Evolutionary conservation across 2,888 invertebrate genomes (phyloP), one percentile per base, ranked within the genome.

Genomic region (Archips xylosteana): DNA sequence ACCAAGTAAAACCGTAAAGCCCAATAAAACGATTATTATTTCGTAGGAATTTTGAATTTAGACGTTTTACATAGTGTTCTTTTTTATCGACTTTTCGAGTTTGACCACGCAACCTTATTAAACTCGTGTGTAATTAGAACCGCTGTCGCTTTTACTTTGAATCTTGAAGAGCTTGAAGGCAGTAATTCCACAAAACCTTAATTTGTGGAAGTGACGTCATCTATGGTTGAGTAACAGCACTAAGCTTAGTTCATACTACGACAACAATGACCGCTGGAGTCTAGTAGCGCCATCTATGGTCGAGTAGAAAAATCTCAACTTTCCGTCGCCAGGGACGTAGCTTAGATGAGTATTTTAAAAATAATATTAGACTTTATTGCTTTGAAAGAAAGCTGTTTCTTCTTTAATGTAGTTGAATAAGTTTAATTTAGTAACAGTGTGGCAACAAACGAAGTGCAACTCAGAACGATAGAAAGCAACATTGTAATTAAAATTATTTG

Each of bases 211-310:
- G 36, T 34, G 57, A 36, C 62, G 23, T 54, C 67, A 72, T 42
- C 72, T 72, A 32, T 57, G 34, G 72, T 62, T 45, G 47, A 67
- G 47, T 72, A 72, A 23, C 54, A n/a, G 62, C 39, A 62, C 36
- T 32, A 62, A 12, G 23, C 23, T 62, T 32, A 32, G 8, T 32
- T 71, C n/a, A 10, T 54, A 9, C 15, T 36, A 49, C 54, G 23
- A 32, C n/a, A n/a, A 34, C n/a, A 32, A n/a, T 42, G 10, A 10
- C 51, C 23, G 42, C 2, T 67, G 36, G 63, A n/a, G 9, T 8
- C 60, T 42, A 0, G 36, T 23, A 59, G 15, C 68, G 76, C 75
- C 75, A 74, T 75, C 78, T 78, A 47, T 63, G 61, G 64, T 15
- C 42, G 15, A 76, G 69, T 77, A 76, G 75, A 42, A 39, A 3